A percentile compares a stretch with the other conserved stretches of the same genome.
Evolutionary conservation across 2,113 vertebrate genomes (phyloP).

Genomic region (Recurvirostra avosetta): DNA sequence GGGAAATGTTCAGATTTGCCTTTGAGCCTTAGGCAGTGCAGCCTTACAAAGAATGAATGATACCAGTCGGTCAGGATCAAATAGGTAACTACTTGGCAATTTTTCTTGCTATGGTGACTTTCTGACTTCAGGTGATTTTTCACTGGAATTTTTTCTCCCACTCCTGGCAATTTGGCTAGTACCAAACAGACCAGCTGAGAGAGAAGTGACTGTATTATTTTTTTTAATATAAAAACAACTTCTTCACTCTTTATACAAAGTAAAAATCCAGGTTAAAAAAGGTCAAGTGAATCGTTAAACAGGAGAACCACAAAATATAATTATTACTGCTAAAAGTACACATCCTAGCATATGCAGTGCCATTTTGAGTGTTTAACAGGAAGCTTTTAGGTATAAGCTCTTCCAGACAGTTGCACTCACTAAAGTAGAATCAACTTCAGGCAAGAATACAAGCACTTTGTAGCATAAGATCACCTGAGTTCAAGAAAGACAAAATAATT

Average conservation of each 20-base stretch:
- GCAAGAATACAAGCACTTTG: background rate
- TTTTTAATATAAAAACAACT: background rate
- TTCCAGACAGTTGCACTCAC: background rate
- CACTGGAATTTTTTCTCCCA: background rate
- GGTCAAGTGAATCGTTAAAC: background rate
- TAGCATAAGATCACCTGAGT: background rate
- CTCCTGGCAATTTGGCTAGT: background rate
- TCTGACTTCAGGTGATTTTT: background rate
- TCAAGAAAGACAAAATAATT: background rate
- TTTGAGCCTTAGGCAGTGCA: background rate
- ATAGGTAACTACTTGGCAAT: background rate
- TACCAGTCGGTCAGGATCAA: fast-evolving
- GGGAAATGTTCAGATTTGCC: background rate
- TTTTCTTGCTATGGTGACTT: background rate
- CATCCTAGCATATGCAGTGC: background rate
- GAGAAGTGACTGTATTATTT: background rate
- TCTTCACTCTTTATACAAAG: background rate
- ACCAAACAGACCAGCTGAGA: background rate
- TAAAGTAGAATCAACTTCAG: background rate
- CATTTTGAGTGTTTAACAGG: background rate
- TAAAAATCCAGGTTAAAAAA: background rate
- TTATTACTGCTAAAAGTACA: background rate
- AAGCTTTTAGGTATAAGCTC: background rate
- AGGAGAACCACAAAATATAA: background rate
- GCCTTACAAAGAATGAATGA: background rate